A percentile compares a stretch with the other conserved stretches of the same genome.
Evolutionary conservation across 2,797 vertebrate species (phyloP).

Genomic region (Peromyscus nudipes): DNA sequence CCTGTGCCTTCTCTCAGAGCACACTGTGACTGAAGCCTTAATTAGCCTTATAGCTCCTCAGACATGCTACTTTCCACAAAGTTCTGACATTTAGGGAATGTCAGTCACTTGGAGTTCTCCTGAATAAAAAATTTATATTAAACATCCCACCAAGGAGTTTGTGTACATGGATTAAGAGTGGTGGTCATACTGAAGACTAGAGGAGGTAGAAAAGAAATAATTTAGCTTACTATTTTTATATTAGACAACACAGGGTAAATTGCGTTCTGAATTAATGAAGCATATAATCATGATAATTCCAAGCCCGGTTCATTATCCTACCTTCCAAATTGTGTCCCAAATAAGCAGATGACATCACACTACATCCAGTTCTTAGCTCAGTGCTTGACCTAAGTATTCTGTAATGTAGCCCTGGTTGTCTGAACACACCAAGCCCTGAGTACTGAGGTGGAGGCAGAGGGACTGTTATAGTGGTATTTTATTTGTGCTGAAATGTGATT

Average conservation of each 20-base stretch:
- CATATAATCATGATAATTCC: slow-evolving; percentile 50
- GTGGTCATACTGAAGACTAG: neutral
- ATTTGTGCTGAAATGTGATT: no score
- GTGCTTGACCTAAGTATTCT: neutral
- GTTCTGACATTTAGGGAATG: slow-evolving; percentile 61
- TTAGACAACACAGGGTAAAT: slow-evolving; percentile 27
- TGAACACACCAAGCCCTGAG: neutral
- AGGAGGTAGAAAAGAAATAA: neutral
- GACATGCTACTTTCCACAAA: slow-evolving; percentile 49
- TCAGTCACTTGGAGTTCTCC: slow-evolving; percentile 56
- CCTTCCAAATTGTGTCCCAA: slow-evolving; percentile 47
- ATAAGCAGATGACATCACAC: neutral
- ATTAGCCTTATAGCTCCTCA: slow-evolving; percentile 55
- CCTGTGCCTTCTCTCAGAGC: neutral
- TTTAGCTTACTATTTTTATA: slow-evolving; percentile 47
- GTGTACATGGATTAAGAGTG: neutral
- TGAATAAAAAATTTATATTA: slow-evolving; percentile 55
- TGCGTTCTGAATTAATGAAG: slow-evolving; percentile 57
- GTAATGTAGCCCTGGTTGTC: neutral
- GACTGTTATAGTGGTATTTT: no score
- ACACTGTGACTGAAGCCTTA: slow-evolving; percentile 48
- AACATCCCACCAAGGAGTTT: slow-evolving; percentile 15
- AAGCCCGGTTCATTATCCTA: neutral
- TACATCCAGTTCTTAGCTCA: neutral
- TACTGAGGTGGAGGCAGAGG: fast-evolving